phyloP scores from a whole-genome alignment of 2,113 vertebrate species.

The Mola mola region DNA sequence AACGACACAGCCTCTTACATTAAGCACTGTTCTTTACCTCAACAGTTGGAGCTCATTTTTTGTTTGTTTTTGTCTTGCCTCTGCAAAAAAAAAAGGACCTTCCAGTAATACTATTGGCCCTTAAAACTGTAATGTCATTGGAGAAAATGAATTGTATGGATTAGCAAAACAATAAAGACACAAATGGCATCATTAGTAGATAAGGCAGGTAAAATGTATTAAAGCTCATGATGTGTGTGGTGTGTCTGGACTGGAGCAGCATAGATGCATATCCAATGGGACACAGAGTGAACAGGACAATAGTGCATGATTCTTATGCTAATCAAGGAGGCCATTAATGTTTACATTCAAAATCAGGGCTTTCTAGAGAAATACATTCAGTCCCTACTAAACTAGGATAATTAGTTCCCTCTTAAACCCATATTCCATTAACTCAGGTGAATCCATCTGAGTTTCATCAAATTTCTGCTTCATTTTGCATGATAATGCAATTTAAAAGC shows the following conservation, averaged over 20 bases:
- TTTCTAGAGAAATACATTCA: conserved; percentile 79
- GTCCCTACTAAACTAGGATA: conserved; percentile 79
- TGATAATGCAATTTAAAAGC: conserved; percentile 84
- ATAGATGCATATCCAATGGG: conserved; percentile 82
- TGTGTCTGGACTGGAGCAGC: conserved; percentile 55
- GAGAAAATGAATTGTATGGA: conserved; percentile 73
- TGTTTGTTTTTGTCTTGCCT: conserved; percentile 38
- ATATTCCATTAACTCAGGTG: conserved; percentile 87
- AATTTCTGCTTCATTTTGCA: conserved; percentile 80
- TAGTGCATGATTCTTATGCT: conserved; percentile 84
- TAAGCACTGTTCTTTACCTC: conserved; percentile 41
- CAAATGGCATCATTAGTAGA: conserved; percentile 69
- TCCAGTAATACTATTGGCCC: conserved; percentile 68
- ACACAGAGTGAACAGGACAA: conserved; percentile 76
- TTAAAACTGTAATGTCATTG: conserved; percentile 78
- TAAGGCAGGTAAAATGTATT: conserved; percentile 82
- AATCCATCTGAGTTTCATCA: conserved; percentile 82
- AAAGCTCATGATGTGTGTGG: conserved; percentile 62
- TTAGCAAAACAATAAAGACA: conserved; percentile 71
- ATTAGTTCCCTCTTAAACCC: conserved; percentile 85
- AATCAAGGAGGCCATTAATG: conserved; percentile 86
- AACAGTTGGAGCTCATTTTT: conserved; percentile 37
- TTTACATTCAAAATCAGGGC: conserved; percentile 83
- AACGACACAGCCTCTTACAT: conserved; percentile 47
- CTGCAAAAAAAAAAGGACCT: conserved; percentile 15